Conservation (phyloP, 37 sponge, comb jelly and placozoan species). For the Aplysina aerophoba region DNA sequence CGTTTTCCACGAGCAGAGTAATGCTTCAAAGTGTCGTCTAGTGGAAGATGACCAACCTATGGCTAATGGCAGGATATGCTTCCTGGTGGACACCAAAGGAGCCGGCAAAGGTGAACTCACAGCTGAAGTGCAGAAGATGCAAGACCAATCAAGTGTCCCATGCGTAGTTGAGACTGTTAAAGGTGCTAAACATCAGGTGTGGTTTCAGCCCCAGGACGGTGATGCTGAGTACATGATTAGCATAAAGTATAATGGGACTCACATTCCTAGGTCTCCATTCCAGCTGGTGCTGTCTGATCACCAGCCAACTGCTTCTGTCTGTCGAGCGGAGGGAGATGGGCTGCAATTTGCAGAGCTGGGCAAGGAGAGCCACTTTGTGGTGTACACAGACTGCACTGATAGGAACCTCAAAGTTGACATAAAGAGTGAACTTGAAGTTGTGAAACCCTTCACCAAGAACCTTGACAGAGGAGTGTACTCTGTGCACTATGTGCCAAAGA, state of each 20-base stretch:
- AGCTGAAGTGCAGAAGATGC: constrained; percentile 34
- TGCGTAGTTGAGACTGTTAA: constrained; percentile 32
- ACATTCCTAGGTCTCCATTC: constrained; percentile 82
- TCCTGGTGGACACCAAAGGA: constrained; percentile 53
- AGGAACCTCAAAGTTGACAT: constrained; percentile 54
- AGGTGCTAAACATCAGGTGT: constrained; percentile 27
- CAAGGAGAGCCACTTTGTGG: constrained; percentile 50
- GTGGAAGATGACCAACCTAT: constrained; percentile 24
- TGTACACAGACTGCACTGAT: constrained; percentile 50
- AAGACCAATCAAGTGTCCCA: not conserved
- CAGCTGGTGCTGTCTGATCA: constrained; percentile 66
- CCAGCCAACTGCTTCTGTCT: not conserved
- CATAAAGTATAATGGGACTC: constrained; percentile 71
- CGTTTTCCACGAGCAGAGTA: constrained; percentile 44
- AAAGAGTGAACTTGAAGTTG: not conserved
- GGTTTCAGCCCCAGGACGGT: constrained; percentile 51
- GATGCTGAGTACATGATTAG: constrained; percentile 58
- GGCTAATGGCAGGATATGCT: constrained; percentile 21
- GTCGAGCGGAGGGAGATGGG: constrained; percentile 72
- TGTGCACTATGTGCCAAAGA: constrained; percentile 52
- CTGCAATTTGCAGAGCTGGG: constrained; percentile 39
- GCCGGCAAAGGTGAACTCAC: constrained; percentile 69
- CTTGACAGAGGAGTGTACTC: constrained; percentile 20
- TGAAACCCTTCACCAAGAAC: no score
- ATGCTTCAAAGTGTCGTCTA: constrained; percentile 68